These are phyloP conservation scores for Drosophila bifasciata DNA, from an alignment of 1,140 invertebrate species.

Conservation along the genomic window DNA sequence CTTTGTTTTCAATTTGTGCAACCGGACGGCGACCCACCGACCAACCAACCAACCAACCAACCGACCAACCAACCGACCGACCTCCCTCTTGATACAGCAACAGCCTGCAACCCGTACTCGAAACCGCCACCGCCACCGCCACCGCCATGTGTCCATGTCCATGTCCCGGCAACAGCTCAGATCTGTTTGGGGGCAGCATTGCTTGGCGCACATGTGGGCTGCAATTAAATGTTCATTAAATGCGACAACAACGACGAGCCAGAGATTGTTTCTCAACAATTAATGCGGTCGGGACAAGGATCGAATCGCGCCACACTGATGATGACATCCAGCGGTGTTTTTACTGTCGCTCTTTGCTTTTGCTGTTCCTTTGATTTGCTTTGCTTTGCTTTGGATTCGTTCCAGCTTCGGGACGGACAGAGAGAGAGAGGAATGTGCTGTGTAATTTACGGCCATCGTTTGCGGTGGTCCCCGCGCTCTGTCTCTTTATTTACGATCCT, in stretches of 20 bases:
- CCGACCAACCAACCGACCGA: neutral
- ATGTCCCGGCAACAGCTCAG: neutral
- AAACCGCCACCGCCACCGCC: neutral
- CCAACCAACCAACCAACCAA: no score
- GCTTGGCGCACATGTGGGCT: conserved; percentile 62
- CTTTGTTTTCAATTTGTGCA: conserved; percentile 66
- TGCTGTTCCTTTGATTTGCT: neutral
- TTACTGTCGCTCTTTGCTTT: neutral
- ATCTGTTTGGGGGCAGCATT: conserved; percentile 28
- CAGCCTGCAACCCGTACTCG: no score
- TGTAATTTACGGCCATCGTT: conserved; percentile 61
- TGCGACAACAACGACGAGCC: conserved; percentile 58
- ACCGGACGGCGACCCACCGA: neutral
- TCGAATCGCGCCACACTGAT: conserved; percentile 45
- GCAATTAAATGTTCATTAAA: conserved; percentile 78
- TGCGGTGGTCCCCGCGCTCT: conserved; percentile 29
- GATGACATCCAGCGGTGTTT: conserved; percentile 64
- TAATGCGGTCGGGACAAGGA: conserved; percentile 53
- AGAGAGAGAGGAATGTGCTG: conserved; percentile 64
- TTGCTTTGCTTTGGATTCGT: conserved; percentile 3
- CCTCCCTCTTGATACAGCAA: no score
- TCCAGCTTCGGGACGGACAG: conserved; percentile 4
- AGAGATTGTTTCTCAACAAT: conserved; percentile 64
- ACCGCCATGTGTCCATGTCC: neutral
- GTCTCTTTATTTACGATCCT: conserved; percentile 64